Base-by-base conservation (phyloP, 2,113 vertebrate species). In the Cephalopterus ornatus region DNA sequence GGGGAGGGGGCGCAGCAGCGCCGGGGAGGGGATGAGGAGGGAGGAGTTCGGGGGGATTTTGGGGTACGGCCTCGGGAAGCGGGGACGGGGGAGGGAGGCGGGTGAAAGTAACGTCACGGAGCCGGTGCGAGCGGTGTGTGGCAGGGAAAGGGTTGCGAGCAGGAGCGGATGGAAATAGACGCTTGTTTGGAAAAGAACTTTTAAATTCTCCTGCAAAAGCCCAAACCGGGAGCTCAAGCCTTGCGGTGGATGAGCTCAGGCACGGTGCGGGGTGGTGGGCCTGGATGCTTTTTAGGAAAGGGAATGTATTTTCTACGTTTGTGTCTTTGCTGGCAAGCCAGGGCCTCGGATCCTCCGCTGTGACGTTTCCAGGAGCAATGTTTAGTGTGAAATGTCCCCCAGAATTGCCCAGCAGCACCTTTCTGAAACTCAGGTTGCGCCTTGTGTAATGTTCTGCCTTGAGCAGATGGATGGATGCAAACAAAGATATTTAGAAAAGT, bases 371-470 rank as follows among this genome's bases (percentile, higher is more conserved):
- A 10, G 1, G 0, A n/a, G 2, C 32, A 3, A 26, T 9, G 55
- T 66, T 73, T 13, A 2, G 42, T 0, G 2, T 37, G 75, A 55
- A 65, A 76, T 14, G 82, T 75, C 42, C 55, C 44, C 75, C 37
- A 12, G 53, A 35, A 52, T 14, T 6, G 6, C 53, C 35, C 35
- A 8, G 33, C 47, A 19, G 26, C 41, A 20, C 61, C 84, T 53
- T 27, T 12, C 26, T 72, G 74, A 33, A 79, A 12, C n/a, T 78
- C 6, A 0, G 2, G 7, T 55, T 63, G 35, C 0, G 0, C 27
- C 19, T 77, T 23, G 1, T 0, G 0, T 42, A 0, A 1, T 68
- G 58, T 72, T 79, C 66, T 71, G 22, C 30, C 23, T 27, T 49
- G 17, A 63, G 27, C n/a, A 1, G 0, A 5, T 70, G 11, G n/a